phyloP scores from a whole-genome alignment of 2,888 invertebrate species.

The Acronicta aceris region DNA sequence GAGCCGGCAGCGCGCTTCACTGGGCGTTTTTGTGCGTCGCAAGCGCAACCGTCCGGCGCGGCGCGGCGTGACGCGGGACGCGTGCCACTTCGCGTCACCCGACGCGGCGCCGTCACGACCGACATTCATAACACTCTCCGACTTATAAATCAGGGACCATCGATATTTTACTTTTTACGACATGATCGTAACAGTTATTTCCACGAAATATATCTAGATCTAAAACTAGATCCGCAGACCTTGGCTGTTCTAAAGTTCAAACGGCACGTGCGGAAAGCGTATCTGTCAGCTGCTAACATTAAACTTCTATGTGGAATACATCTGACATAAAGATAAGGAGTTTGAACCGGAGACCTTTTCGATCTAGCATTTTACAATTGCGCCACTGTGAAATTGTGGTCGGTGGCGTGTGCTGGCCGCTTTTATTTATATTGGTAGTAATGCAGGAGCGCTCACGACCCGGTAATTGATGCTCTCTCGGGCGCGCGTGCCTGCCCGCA shows the following conservation, averaged over 20 bases:
- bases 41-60: slow-evolving; percentile 54
- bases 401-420: slow-evolving; percentile 76
- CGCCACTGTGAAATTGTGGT: slow-evolving; percentile 82
- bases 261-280: slow-evolving; percentile 71
- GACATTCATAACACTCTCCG: slow-evolving; percentile 69
- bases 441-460: slow-evolving; percentile 88
- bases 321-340: slow-evolving; percentile 81
- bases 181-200: slow-evolving; percentile 21
- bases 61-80: slow-evolving; percentile 71
- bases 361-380: slow-evolving; percentile 86
- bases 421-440: slow-evolving; percentile 86
- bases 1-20: slow-evolving; percentile 76
- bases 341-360: slow-evolving; percentile 84
- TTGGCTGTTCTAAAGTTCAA: slow-evolving; percentile 66
- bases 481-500: slow-evolving; percentile 73
- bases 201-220: slow-evolving; percentile 32
- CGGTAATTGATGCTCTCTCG: slow-evolving; percentile 85
- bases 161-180: slow-evolving; percentile 60
- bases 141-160: slow-evolving; percentile 60
- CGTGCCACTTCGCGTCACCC: slow-evolving; percentile 74
- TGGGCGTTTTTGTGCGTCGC: slow-evolving; percentile 67
- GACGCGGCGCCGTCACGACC: slow-evolving; percentile 72
- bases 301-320: slow-evolving; percentile 73
- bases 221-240: slow-evolving; percentile 49
- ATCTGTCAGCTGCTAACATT: slow-evolving; percentile 68